Evolutionary conservation across 2,797 vertebrate genomes (phyloP).

Genomic region (Dallia pectoralis): DNA sequence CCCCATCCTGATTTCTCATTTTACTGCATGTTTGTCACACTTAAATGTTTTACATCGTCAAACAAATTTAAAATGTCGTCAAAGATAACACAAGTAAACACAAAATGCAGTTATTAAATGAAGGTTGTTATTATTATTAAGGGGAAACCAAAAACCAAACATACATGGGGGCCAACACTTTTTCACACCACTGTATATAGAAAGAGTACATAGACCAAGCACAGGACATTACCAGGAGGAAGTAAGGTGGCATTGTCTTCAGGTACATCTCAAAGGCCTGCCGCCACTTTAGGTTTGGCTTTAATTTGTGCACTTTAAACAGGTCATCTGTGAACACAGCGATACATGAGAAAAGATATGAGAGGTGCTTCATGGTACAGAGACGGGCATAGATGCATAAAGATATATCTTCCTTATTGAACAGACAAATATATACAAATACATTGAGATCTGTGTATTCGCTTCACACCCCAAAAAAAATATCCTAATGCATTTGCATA

Average conservation of each 20-base stretch:
- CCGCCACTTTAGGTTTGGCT: constrained; percentile 97
- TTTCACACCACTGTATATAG: too few species aligned
- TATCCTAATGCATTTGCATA: not conserved
- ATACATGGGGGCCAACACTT: too few species aligned
- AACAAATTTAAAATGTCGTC: too few species aligned
- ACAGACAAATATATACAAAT: not conserved
- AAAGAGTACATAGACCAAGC: not conserved
- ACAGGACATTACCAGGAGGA: constrained; percentile 82
- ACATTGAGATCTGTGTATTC: not conserved
- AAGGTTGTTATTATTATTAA: too few species aligned
- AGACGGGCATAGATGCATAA: not conserved
- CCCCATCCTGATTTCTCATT: too few species aligned
- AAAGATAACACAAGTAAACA: too few species aligned
- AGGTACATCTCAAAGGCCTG: constrained; percentile 97
- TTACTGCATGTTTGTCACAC: too few species aligned
- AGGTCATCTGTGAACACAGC: constrained; percentile 86
- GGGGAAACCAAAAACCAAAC: too few species aligned
- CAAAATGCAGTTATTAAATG: too few species aligned
- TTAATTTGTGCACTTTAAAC: constrained; percentile 99
- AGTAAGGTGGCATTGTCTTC: constrained; percentile 98
- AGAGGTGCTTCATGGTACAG: not conserved
- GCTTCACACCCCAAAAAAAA: too few species aligned
- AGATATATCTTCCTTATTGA: not conserved
- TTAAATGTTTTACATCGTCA: too few species aligned
- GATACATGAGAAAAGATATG: constrained; percentile 1